Conservation (phyloP, 2,113 vertebrate species). For the Cavia aperea region DNA sequence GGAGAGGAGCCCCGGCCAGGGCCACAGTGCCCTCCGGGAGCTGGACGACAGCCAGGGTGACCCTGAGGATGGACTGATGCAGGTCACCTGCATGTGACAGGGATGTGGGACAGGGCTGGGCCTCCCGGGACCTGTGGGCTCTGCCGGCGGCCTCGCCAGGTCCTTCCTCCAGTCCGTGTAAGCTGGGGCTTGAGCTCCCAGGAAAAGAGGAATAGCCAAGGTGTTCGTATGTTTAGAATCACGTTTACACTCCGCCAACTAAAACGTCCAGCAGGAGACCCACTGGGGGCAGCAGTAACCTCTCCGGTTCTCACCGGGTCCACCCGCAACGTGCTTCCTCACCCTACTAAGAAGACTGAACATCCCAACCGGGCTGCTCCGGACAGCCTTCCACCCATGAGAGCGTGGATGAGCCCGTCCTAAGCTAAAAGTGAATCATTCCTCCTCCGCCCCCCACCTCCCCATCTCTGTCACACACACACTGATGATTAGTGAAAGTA, state of each 20-base stretch:
- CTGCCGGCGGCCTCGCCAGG: neutral
- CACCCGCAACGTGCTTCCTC: neutral
- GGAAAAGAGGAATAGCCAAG: constrained; percentile 17
- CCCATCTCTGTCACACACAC: neutral
- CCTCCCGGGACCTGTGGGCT: neutral
- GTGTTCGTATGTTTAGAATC: constrained; percentile 36
- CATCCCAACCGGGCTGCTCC: neutral
- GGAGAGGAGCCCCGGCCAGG: constrained; percentile 55
- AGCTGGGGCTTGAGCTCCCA: constrained; percentile 13
- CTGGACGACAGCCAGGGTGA: constrained; percentile 91
- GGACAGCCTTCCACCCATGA: neutral
- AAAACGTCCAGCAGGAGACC: constrained; percentile 34
- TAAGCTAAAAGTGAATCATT: constrained; percentile 4
- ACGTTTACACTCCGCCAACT: constrained; percentile 17
- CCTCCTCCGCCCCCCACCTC: neutral
- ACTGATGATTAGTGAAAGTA: neutral
- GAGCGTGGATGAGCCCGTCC: neutral
- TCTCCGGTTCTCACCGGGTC: constrained; percentile 8
- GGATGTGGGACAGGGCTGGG: neutral
- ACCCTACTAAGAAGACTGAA: constrained; percentile 4
- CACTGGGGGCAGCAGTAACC: neutral
- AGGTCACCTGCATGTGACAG: constrained; percentile 94
- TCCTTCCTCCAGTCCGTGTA: neutral
- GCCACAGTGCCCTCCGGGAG: constrained; percentile 80
- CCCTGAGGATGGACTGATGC: constrained; percentile 92